These are phyloP conservation scores for Erebia ligea DNA, from an alignment of 2,888 invertebrate species.

Conservation along the genomic window DNA sequence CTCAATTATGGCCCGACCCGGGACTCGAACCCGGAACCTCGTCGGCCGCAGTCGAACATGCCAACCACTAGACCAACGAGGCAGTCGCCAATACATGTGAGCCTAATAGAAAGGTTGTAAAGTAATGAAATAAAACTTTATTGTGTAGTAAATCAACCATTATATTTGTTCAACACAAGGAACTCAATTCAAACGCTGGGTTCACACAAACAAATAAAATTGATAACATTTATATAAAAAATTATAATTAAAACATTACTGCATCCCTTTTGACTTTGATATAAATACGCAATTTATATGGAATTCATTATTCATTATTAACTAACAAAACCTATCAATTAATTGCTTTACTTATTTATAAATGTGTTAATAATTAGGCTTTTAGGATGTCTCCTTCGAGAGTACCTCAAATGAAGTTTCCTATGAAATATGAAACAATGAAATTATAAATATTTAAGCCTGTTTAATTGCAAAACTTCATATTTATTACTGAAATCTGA, in stretches of 20 bases:
- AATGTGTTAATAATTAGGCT: neutral
- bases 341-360: neutral
- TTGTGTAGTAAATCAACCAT: conserved; percentile 44
- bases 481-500: too few species aligned
- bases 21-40: too few species aligned
- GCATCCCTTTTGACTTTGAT: neutral
- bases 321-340: neutral
- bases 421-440: too few species aligned
- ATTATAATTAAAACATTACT: conserved; percentile 8
- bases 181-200: conserved; percentile 33
- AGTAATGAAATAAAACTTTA: conserved; percentile 27
- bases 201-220: conserved; percentile 35
- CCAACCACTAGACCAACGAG: too few species aligned
- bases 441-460: too few species aligned
- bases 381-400: neutral
- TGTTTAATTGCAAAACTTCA: too few species aligned
- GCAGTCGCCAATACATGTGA: too few species aligned
- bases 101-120: neutral
- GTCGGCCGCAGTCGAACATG: too few species aligned
- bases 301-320: neutral
- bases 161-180: conserved; percentile 60
- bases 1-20: too few species aligned
- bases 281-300: neutral
- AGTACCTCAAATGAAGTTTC: too few species aligned
- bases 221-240: conserved; percentile 19